Evolutionary conservation across 2,113 vertebrate species (phyloP).

Genomic region (Pelecanoides urinatrix): DNA sequence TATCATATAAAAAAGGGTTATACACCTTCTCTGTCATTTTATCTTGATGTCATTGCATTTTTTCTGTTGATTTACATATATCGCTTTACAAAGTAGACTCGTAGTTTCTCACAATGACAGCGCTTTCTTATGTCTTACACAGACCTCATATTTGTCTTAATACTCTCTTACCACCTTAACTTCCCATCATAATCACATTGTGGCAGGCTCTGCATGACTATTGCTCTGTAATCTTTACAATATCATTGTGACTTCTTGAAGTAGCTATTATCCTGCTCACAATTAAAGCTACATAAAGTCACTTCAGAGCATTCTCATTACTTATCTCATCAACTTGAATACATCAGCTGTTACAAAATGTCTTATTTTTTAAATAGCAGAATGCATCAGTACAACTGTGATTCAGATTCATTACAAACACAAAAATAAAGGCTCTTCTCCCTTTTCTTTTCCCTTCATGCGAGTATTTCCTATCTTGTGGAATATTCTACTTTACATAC

Average conservation of each 20-base stretch:
- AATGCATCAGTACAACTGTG: background rate
- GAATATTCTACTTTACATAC: background rate
- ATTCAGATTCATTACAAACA: background rate
- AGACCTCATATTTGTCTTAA: background rate
- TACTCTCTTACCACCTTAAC: background rate
- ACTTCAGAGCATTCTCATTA: conserved; percentile 4
- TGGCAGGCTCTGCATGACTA: background rate
- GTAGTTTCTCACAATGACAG: background rate
- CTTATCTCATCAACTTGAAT: conserved; percentile 1
- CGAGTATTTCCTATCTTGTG: background rate
- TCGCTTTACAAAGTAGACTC: background rate
- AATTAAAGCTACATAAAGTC: conserved; percentile 36
- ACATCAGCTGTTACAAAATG: background rate
- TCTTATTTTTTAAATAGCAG: background rate
- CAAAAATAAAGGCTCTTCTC: background rate
- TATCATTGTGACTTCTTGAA: background rate
- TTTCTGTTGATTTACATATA: background rate
- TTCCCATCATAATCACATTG: background rate
- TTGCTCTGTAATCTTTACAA: conserved; percentile 13
- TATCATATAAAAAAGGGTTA: background rate
- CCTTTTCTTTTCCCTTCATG: background rate
- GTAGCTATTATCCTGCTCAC: conserved; percentile 23
- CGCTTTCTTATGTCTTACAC: background rate
- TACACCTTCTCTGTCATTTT: background rate
- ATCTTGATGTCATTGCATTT: background rate